A percentile compares a stretch with the other conserved stretches of the same genome.
phyloP scores from a whole-genome alignment of 2,888 invertebrate species.

The Chromoteleia sp. region DNA sequence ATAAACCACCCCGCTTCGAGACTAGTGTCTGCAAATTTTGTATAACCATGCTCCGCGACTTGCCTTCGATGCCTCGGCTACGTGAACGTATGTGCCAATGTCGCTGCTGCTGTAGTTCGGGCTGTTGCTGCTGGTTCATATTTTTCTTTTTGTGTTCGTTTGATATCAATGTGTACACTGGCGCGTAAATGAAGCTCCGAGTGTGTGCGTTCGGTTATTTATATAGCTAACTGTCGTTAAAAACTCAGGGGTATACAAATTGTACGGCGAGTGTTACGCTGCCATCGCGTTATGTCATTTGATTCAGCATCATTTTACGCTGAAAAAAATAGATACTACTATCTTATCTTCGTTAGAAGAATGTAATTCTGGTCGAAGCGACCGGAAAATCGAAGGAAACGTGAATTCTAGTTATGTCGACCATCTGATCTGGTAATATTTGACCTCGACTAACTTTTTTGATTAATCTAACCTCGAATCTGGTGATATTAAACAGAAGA shows the following conservation, averaged over 20 bases:
- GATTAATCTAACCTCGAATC: too few species aligned
- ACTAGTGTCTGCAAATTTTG: slow-evolving; percentile 84
- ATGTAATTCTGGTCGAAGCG: too few species aligned
- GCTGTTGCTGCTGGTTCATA: not conserved
- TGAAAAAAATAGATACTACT: too few species aligned
- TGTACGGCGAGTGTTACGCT: slow-evolving; percentile 5
- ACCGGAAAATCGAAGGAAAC: too few species aligned
- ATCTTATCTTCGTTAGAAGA: too few species aligned
- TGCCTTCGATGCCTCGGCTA: slow-evolving; percentile 57
- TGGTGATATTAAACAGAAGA: too few species aligned
- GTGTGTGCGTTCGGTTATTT: slow-evolving; percentile 46
- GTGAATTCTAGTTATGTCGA: too few species aligned
- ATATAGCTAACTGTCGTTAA: slow-evolving; percentile 38
- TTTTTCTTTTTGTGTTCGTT: slow-evolving; percentile 1
- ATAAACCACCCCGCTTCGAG: too few species aligned
- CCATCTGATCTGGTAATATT: too few species aligned
- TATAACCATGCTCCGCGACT: slow-evolving; percentile 75
- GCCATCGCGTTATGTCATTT: too few species aligned
- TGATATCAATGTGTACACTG: slow-evolving; percentile 19
- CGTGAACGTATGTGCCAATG: slow-evolving; percentile 56
- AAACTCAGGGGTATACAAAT: slow-evolving; percentile 40
- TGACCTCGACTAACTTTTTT: too few species aligned
- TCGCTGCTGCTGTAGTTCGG: slow-evolving; percentile 19
- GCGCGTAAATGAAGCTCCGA: slow-evolving; percentile 53
- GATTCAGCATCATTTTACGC: too few species aligned